phyloP scores from a whole-genome alignment of 2,113 vertebrate species.

The Martes martes region DNA sequence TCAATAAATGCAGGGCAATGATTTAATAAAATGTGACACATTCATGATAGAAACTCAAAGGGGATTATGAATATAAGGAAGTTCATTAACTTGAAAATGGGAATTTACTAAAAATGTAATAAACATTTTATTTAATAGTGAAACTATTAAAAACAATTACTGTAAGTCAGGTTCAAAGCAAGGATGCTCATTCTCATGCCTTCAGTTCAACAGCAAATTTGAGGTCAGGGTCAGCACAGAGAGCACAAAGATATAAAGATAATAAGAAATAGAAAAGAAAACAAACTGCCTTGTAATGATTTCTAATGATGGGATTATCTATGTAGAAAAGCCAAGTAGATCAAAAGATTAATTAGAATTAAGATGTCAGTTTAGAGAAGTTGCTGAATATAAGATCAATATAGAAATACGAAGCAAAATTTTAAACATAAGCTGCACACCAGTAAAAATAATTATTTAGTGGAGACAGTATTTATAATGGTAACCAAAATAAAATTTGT shows the following conservation, averaged over 20 bases:
- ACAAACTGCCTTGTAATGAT: not conserved
- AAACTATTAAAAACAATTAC: not conserved
- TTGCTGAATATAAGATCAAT: slow-evolving; percentile 20
- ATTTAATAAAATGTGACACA: not conserved
- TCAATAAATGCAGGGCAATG: not conserved
- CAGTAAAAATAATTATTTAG: slow-evolving; percentile 26
- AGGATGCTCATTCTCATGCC: not conserved
- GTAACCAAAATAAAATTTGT: slow-evolving; percentile 3
- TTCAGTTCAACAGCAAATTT: not conserved
- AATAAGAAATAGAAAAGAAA: not conserved
- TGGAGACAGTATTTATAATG: not conserved
- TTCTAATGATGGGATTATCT: not conserved
- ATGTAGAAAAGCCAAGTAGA: not conserved
- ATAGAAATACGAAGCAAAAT: slow-evolving; percentile 29
- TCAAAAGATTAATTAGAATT: slow-evolving; percentile 42
- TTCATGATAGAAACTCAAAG: not conserved
- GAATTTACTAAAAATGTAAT: not conserved
- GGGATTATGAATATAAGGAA: not conserved
- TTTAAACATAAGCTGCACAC: not conserved
- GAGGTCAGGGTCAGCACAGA: not conserved
- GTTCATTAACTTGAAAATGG: not conserved
- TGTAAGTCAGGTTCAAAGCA: not conserved
- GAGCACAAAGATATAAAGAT: not conserved
- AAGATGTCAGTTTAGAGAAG: slow-evolving; percentile 28
- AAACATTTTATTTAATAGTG: not conserved